Base-by-base conservation (phyloP, 2,888 invertebrate species). In the Heliconius sara region DNA sequence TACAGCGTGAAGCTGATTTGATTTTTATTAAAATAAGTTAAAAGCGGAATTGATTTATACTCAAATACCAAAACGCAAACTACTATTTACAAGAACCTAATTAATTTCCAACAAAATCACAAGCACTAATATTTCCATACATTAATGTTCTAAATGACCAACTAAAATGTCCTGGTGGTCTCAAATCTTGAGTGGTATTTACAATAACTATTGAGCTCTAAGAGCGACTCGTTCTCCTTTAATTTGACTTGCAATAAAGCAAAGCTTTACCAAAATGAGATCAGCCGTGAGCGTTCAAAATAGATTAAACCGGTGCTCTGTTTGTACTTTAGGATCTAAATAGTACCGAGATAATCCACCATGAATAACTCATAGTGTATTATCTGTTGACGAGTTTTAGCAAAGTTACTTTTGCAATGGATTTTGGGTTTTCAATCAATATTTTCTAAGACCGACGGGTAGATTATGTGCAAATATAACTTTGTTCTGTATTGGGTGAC, bases 281-380 rank as follows among this genome's bases (percentile, higher is more conserved):
- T 93, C 93, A 92, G 86, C 89, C 90, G 87, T 88, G 89, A 88
- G 86, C 82, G 87, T 87, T 87, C 89, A 88, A 91, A 92, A 91
- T 91, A 92, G 90, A 90, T 92, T 90, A 91, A 84, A 79, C 83
- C 84, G 88, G 87, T 86, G 86, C 86, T 84, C 84, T 90, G 92
- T 91, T 92, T 90, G 90, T 89, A 86, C 87, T 88, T 88, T 87
- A 86, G 88, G 87, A 88, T 84, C 83, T 83, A 89, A 90, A 91
- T 91, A 91, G 87, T 90, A 89, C 68, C 83, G 86, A 84, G 89
- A 90, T 94, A 93, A 95, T 94, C 94, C 91, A 87, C 92, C 90
- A 94, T 95, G 95, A 95, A 95, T 93, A 91, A 90, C 90, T 89
- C 89, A 85, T 86, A 87, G 89, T 91, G 89, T 89, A 93, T 93